Percentiles rank a stretch among this genome's conserved stretches.
Evolutionary conservation across 2,113 vertebrate genomes (phyloP).

Genomic region (Chionis minor): DNA sequence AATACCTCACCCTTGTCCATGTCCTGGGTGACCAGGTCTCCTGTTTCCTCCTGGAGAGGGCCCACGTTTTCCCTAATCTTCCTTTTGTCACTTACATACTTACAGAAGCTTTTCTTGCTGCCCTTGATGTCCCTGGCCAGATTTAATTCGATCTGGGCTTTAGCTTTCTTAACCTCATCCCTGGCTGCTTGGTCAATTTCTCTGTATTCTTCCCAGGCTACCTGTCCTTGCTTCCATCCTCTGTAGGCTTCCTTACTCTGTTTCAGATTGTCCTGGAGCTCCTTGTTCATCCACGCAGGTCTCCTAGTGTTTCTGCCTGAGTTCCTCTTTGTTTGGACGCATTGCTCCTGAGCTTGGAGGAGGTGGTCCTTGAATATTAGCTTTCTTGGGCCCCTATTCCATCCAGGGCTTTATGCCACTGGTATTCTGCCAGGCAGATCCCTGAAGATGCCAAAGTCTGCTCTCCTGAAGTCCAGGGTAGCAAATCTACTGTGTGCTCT

Average conservation of each 20-base stretch:
- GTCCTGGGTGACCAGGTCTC: neutral
- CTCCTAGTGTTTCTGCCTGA: neutral
- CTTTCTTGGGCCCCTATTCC: neutral
- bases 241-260: neutral
- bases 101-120: neutral
- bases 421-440: neutral
- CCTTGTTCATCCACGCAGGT: neutral
- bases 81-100: neutral
- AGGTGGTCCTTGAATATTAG: neutral
- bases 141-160: neutral
- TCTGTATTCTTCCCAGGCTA: neutral
- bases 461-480: neutral
- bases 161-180: neutral
- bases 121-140: neutral
- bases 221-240: neutral
- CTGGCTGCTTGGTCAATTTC: neutral
- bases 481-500: neutral
- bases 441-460: neutral
- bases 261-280: neutral
- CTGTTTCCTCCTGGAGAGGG: neutral
- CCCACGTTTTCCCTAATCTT: neutral
- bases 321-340: neutral
- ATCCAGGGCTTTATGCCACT: neutral
- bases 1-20: neutral
- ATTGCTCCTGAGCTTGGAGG: neutral